phyloP scores from a whole-genome alignment of 2,797 vertebrate species.

The Fundulus diaphanus region DNA sequence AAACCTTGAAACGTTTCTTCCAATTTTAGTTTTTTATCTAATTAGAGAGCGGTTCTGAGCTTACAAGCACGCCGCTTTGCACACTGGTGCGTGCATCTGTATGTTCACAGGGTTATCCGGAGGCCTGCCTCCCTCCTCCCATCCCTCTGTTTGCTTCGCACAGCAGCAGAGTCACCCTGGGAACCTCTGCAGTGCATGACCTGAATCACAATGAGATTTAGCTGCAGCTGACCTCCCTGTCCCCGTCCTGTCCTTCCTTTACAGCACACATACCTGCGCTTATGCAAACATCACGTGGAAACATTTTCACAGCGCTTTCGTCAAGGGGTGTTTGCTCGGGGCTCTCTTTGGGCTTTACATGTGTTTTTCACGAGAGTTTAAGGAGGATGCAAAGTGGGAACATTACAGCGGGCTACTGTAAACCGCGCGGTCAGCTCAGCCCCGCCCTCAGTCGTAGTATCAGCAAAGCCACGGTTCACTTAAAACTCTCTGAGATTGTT shows the following conservation, averaged over 20 bases:
- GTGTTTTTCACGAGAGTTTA: slow-evolving; percentile 48
- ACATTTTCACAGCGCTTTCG: neutral
- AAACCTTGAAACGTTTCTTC: neutral
- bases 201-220: slow-evolving; percentile 78
- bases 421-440: slow-evolving; percentile 42
- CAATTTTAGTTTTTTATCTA: slow-evolving; percentile 1
- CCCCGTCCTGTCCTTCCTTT: slow-evolving; percentile 53
- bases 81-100: slow-evolving; percentile 40
- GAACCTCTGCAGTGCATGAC: slow-evolving; percentile 68
- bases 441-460: slow-evolving; percentile 21
- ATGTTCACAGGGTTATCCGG: slow-evolving; percentile 67
- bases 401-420: slow-evolving; percentile 47
- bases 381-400: slow-evolving; percentile 38
- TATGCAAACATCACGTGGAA: slow-evolving; percentile 1
- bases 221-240: slow-evolving; percentile 65
- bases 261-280: slow-evolving; percentile 36
- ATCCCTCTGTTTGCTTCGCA: slow-evolving; percentile 53
- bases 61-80: neutral
- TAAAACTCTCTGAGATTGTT: slow-evolving; percentile 25
- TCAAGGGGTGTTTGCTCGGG: slow-evolving; percentile 20
- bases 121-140: slow-evolving; percentile 39
- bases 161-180: slow-evolving; percentile 75
- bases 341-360: slow-evolving; percentile 23
- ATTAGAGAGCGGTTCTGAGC: slow-evolving; percentile 17
- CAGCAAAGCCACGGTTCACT: slow-evolving; percentile 21